Base-by-base conservation (phyloP, 64 coral and sea anemone genomes). In the Stylophora pistillata region DNA sequence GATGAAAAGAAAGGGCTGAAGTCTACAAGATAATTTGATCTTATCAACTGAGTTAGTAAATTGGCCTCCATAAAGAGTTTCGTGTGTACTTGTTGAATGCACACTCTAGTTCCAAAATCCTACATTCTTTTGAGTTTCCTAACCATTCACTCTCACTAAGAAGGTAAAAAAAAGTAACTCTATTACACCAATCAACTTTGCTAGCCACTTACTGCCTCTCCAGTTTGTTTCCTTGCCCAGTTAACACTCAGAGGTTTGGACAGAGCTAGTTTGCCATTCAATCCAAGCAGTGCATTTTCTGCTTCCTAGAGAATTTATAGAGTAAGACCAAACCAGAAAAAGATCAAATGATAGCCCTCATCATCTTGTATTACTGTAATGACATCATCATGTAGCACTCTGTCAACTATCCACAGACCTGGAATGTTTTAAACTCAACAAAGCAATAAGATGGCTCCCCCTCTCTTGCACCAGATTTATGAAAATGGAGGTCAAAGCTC, bases 391-490 rank as follows among this genome's bases (percentile, higher is more conserved):
- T 58, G 13, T 37, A 62, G 0, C 20, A 76, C 79, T 71, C 82
- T 33, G 72, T 27, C 79, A 60, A 30, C 30, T 72, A 27, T 7
- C n/a, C 53, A 82, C 93, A 72, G 18, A 76, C 89, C 78, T 90
- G 69, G 60, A 29, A 71, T 23, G 32, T 90, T 56, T 90, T 90
- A 53, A 60, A 94, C 11, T 98, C 93, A 25, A 99, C 97, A 88
- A 99, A 99, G 26, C 97, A 99, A 74, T 99, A 99, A 56, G 93
- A 85, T 20, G 97, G 91, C 32, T 99, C 97, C 10, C 97, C 97
- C 71, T 95, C 92, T 20, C 92, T 87, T 23, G 91, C 90, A 27
- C 97, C 97, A 92, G 82, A 71, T 78, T 89, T 95, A 71, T 99
- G 97, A 87, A 99, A 99, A 56, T 95, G 91, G 58, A 91, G 95